Evolutionary conservation across 2,888 invertebrate species (phyloP), one percentile per base, ranked within the genome.

Genomic region (Furcula furcula): DNA sequence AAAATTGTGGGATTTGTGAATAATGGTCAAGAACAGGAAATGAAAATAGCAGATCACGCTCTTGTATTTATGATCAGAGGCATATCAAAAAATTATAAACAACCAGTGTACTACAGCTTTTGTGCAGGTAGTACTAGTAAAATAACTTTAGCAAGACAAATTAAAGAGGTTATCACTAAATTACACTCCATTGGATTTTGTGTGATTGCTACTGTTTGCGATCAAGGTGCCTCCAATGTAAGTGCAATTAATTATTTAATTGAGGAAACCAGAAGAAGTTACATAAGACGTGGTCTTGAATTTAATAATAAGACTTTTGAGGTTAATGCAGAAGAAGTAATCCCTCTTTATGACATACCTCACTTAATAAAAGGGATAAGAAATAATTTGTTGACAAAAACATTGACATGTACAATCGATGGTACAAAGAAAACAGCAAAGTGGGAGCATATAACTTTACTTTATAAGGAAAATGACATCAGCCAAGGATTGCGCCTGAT

Each of bases 11-110:
- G 37, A 15, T 41, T 44, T 34, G 32, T 32, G 0, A 23, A 11
- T n/a, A 37, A 41, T 28, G 37, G 37, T 1, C n/a, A 21, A 1
- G 14, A 37, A 9, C 37, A 16, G 33, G 15, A 10, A 21, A 21
- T 5, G 4, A 33, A 41, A 11, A 34, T 26, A 21, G 31, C 37
- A 11, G 41, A 41, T 26, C 37, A 45, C 11, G 37, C 28, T 7
- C 41, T 32, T 9, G 41, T 41, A 0, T 41, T 45, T 14, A 37
- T 37, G 41, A 21, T 41, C 2, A 29, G 33, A 13, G 34, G 29
- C 1, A 3, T 29, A 4, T 2, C 11, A 7, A 18, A 29, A 18
- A 29, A 19, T 1, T 29, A 11, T 10, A 29, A 29, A 11, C 19
- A 18, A 7, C 28, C 18, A 10, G 11, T 19, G 10, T 18, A 4